phyloP scores from a whole-genome alignment of 1,140 invertebrate species.

The Aplysia californica region DNA sequence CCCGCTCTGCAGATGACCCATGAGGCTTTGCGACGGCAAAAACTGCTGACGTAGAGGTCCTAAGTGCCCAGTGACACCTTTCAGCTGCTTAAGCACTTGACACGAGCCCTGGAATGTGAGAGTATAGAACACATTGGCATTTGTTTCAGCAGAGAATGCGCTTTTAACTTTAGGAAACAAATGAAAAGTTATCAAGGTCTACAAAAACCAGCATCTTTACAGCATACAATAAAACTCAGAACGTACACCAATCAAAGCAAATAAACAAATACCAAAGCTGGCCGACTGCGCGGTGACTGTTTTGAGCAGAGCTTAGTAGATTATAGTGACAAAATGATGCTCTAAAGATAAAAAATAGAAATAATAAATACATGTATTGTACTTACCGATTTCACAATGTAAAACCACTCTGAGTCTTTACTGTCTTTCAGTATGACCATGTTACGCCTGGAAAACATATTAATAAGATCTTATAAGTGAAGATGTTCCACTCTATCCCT shows the following conservation, averaged over 20 bases:
- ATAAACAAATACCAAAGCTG: too few relatives aligned
- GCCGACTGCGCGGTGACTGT: too few relatives aligned
- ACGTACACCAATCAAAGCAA: neutral
- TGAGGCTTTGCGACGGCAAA: neutral
- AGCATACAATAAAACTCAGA: neutral
- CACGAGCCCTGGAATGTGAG: conserved; percentile 61
- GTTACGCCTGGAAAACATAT: conserved; percentile 60
- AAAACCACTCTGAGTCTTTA: conserved; percentile 59
- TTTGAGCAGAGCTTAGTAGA: too few relatives aligned
- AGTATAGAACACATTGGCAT: too few relatives aligned
- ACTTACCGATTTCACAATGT: conserved; percentile 63
- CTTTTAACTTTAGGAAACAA: too few relatives aligned
- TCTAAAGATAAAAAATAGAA: too few relatives aligned
- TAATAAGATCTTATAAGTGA: too few relatives aligned
- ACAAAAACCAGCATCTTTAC: too few relatives aligned
- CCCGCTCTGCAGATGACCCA: conserved; percentile 26
- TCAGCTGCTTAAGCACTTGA: conserved; percentile 59
- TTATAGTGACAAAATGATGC: too few relatives aligned
- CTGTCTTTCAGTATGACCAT: conserved; percentile 62
- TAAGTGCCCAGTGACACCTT: conserved; percentile 46
- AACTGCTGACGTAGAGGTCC: conserved; percentile 6
- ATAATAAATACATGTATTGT: too few relatives aligned
- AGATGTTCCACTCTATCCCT: neutral
- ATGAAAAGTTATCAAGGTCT: too few relatives aligned
- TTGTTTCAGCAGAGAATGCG: too few relatives aligned